Evolutionary conservation across 2,113 vertebrate genomes (phyloP).

Genomic region (Hirundichthys speculiger): DNA sequence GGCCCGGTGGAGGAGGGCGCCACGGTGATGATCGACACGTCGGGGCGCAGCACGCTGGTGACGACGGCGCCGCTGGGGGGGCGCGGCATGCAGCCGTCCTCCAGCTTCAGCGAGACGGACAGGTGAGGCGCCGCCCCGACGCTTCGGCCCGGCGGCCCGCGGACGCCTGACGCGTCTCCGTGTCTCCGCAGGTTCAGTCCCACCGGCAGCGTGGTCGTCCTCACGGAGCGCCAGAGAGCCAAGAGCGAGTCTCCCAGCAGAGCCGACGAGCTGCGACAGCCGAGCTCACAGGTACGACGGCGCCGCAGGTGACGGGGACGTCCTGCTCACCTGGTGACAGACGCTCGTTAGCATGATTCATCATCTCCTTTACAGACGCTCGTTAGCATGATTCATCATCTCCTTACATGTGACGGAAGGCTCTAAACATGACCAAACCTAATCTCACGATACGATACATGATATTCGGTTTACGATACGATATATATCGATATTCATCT

Average conservation of each 20-base stretch:
- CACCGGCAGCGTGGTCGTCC: slow-evolving; percentile 91
- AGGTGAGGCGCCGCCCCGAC: slow-evolving; percentile 80
- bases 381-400: too few species aligned
- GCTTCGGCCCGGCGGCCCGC: not conserved
- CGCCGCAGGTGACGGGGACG: too few species aligned
- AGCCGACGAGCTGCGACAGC: slow-evolving; percentile 84
- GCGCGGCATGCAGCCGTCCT: slow-evolving; percentile 88
- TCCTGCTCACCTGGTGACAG: too few species aligned
- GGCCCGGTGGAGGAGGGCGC: slow-evolving; percentile 89
- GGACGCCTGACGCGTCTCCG: not conserved
- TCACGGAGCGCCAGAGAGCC: slow-evolving; percentile 90
- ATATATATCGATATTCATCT: too few species aligned
- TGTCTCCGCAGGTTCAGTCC: slow-evolving; percentile 92
- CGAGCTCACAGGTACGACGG: slow-evolving; percentile 60
- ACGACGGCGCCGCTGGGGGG: slow-evolving; percentile 82
- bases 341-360: too few species aligned
- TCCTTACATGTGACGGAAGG: too few species aligned
- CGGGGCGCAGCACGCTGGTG: slow-evolving; percentile 86
- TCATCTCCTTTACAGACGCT: too few species aligned
- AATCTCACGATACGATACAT: too few species aligned
- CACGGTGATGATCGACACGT: slow-evolving; percentile 93
- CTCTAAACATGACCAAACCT: too few species aligned
- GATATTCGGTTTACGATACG: too few species aligned
- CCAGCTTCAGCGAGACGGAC: slow-evolving; percentile 91
- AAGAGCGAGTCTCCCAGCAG: slow-evolving; percentile 94